Percentiles rank a stretch among this genome's conserved stretches.
phyloP scores from a whole-genome alignment of 2,113 vertebrate species.

The Taurulus bubalis region DNA sequence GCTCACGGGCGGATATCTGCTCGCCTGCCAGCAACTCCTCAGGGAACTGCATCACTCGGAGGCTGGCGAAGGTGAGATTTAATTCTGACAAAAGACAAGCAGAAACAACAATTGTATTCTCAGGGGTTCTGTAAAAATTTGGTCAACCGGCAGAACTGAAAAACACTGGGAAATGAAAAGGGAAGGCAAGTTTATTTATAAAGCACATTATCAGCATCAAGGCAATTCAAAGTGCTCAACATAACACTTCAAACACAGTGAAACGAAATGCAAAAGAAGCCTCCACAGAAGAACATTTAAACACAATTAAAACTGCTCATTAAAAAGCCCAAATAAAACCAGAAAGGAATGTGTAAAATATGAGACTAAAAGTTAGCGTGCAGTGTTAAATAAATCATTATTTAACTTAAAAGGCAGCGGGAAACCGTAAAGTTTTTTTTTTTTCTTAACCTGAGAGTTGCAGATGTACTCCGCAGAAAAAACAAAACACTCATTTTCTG shows the following conservation, averaged over 20 bases:
- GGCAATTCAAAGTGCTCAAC: neutral
- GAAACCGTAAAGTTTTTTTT: neutral
- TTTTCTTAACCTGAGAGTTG: neutral
- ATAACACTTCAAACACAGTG: neutral
- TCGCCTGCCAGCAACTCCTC: slow-evolving; percentile 27
- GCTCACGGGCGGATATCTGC: slow-evolving; percentile 44
- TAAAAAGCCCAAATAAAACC: neutral
- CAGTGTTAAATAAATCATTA: neutral
- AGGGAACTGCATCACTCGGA: slow-evolving; percentile 40
- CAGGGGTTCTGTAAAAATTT: slow-evolving; percentile 26
- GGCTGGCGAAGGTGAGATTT: slow-evolving; percentile 52
- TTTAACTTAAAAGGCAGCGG: neutral
- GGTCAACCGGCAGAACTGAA: slow-evolving; percentile 23
- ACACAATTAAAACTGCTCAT: neutral
- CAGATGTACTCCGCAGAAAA: neutral
- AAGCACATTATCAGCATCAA: neutral
- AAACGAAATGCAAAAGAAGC: neutral
- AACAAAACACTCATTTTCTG: neutral
- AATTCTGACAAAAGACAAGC: slow-evolving; percentile 59
- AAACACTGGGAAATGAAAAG: slow-evolving; percentile 35
- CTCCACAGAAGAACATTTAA: neutral
- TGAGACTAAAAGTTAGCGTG: neutral
- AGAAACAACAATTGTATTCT: slow-evolving; percentile 38
- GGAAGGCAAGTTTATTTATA: neutral
- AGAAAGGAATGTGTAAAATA: neutral